Conservation (phyloP, 2,888 invertebrate genomes). For the Eupithecia pulchellata region DNA sequence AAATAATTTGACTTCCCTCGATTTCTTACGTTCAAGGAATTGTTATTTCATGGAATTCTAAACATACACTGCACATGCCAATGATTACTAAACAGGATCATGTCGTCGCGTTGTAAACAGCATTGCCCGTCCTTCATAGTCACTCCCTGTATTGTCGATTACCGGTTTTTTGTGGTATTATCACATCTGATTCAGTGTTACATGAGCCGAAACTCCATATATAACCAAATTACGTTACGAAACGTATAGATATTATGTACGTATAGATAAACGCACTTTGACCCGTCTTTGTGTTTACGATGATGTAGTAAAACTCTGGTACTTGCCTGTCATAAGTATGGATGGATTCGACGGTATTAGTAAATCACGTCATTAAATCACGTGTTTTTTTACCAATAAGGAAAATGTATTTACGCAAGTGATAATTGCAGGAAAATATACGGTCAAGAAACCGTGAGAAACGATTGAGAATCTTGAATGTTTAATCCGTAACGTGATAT, state of each 20-base stretch:
- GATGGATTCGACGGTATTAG: background rate
- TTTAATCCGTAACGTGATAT: slow-evolving; percentile 7
- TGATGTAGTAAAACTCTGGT: slow-evolving; percentile 5
- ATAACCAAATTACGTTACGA: slow-evolving; percentile 24
- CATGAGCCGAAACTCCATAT: slow-evolving; percentile 37
- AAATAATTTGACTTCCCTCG: slow-evolving; percentile 9
- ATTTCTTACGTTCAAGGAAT: slow-evolving; percentile 17
- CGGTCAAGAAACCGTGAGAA: slow-evolving; percentile 12
- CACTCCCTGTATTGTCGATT: slow-evolving; percentile 55
- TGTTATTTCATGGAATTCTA: slow-evolving; percentile 22
- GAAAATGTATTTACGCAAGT: slow-evolving; percentile 7
- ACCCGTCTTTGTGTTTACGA: slow-evolving; percentile 27
- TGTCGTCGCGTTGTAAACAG: slow-evolving; percentile 37
- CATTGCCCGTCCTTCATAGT: slow-evolving; percentile 45
- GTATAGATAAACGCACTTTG: slow-evolving; percentile 1
- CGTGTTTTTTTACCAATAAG: slow-evolving; percentile 4
- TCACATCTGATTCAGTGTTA: slow-evolving; percentile 48
- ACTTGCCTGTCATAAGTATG: background rate
- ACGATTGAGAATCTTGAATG: background rate
- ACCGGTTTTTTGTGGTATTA: slow-evolving; percentile 47
- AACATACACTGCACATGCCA: slow-evolving; percentile 16
- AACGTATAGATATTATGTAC: background rate
- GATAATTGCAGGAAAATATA: slow-evolving; percentile 13
- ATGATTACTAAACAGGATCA: slow-evolving; percentile 29
- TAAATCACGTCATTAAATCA: slow-evolving; percentile 7